Conservation (phyloP, 2,113 vertebrate genomes). For the Tapirus terrestris region DNA sequence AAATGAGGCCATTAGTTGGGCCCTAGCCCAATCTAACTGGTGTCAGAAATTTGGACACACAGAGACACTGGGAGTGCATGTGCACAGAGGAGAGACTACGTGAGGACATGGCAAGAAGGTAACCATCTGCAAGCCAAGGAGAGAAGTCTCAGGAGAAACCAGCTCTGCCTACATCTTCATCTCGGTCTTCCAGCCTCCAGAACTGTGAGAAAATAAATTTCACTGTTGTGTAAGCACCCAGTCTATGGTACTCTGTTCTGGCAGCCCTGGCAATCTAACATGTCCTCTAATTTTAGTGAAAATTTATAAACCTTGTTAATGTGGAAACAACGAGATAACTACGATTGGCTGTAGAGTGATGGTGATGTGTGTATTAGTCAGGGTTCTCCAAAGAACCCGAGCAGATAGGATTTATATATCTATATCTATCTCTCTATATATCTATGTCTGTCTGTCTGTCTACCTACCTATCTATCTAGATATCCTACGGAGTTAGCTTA, state of each 20-base stretch:
- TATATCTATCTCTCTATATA: fast-evolving
- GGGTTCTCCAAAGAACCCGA: neutral
- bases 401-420: neutral
- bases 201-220: neutral
- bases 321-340: neutral
- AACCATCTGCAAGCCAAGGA: neutral
- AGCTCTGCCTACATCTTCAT: neutral
- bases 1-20: neutral
- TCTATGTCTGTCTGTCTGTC: neutral
- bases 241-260: neutral
- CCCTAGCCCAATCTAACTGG: neutral
- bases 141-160: neutral
- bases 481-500: neutral
- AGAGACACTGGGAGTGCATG: fast-evolving
- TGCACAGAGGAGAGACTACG: neutral
- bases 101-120: neutral
- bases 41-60: neutral
- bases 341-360: neutral
- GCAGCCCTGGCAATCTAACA: neutral
- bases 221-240: neutral
- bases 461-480: neutral
- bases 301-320: neutral
- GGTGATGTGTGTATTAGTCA: neutral
- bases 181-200: neutral
- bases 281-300: neutral